Base-by-base conservation (phyloP, 1,140 invertebrate genomes). In the Euwallacea fornicatus region DNA sequence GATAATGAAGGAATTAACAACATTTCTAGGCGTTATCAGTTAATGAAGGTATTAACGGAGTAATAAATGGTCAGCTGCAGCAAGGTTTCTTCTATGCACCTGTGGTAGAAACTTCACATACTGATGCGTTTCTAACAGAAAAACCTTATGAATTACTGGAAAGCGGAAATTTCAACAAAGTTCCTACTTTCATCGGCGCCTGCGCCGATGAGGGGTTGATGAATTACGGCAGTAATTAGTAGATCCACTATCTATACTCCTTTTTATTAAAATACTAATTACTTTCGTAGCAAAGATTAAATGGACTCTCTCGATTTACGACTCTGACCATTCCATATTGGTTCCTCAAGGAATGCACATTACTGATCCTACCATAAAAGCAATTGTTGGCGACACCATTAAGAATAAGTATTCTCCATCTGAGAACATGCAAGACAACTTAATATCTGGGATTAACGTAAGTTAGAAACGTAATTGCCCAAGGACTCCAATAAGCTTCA, bases 131-230 rank as follows among this genome's bases (percentile, higher is more conserved):
- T 42, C 33, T 78, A 16, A 75, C 74, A 2, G 66, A 74, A 50
- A 62, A 42, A 43, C 66, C 70, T 33, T 76, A 74, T 21, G 66
- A 71, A 50, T 15, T 55, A 44, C 47, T 78, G 10, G 59, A 58
- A 50, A 42, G 33, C 33, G 76, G 76, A 9, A 55, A 67, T 47
- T 72, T 74, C 43, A 75, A 73, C 46, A 13, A 55, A 50, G 75
- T 78, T 42, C 76, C 76, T 7, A 47, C 73, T 56, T 69, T 78
- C 15, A 74, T 78, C 41, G 76, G 76, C 11, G 72, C 75, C 54
- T 74, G 71, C 65, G 68, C 74, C 2, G 76, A 78, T 53, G 76
- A 78, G 66, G 66, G 69, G 41, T n/a, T 71, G 13, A 71, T 71
- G 68, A 67, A 11, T 16, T 66, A 66, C 43, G 16, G 60, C 47